Evolutionary conservation across 2,797 vertebrate species (phyloP).

Genomic region (Adrianichthys oophorus): DNA sequence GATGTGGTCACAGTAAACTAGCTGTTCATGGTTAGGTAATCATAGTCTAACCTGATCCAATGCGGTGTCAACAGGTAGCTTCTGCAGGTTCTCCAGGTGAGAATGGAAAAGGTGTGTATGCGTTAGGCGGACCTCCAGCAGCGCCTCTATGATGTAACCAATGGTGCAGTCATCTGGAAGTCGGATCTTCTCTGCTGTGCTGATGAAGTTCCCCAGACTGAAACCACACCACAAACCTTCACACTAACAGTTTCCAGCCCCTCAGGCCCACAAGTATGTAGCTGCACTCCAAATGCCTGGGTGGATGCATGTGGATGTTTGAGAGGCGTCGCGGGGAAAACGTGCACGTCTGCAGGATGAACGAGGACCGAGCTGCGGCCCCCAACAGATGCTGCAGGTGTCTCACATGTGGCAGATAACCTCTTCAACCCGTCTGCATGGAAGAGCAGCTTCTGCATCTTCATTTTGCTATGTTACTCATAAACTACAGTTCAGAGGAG

Average conservation of each 20-base stretch:
- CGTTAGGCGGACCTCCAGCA: conserved; percentile 87
- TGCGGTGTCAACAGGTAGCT: conserved; percentile 77
- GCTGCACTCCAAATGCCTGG: not conserved
- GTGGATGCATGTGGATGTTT: no score
- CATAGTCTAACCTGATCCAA: conserved; percentile 81
- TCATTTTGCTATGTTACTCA: no score
- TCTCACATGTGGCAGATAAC: no score
- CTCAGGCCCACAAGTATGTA: not conserved
- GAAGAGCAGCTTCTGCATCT: no score
- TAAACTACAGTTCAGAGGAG: no score
- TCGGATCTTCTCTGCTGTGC: conserved; percentile 92
- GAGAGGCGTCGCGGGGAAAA: no score
- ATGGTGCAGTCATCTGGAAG: conserved; percentile 96
- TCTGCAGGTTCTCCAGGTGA: conserved; percentile 92
- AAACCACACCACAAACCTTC: conserved; percentile 8
- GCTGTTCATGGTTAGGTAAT: no score
- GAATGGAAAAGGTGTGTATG: conserved; percentile 92
- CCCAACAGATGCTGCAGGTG: no score
- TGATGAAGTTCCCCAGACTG: conserved; percentile 97
- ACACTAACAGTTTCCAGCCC: not conserved
- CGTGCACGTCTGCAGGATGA: no score
- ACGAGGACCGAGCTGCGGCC: no score
- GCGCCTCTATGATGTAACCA: conserved; percentile 94
- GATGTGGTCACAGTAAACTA: no score
- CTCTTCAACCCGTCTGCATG: no score